Percentiles rank a stretch among this genome's conserved stretches.
phyloP scores from a whole-genome alignment of 2,797 vertebrate species.

The Xiphophorus birchmanni region DNA sequence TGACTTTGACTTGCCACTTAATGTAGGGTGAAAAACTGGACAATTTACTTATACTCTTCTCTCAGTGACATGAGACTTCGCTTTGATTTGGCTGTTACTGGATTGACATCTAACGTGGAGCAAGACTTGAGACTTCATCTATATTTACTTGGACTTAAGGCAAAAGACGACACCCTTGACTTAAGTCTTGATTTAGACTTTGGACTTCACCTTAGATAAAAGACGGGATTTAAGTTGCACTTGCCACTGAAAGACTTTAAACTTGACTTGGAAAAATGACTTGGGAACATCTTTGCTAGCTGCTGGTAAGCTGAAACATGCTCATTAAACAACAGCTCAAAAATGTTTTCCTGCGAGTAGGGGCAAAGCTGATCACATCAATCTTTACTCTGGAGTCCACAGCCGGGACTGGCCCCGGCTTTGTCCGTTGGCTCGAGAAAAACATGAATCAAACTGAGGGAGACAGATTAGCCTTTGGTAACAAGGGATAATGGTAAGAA shows the following conservation, averaged over 20 bases:
- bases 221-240: not conserved
- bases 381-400: constrained; percentile 39
- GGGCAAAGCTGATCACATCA: constrained; percentile 55
- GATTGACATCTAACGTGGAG: not conserved
- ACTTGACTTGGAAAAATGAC: not conserved
- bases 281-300: constrained; percentile 1
- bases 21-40: not conserved
- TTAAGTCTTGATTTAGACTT: not conserved
- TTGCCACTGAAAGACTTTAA: not conserved
- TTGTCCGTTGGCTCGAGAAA: constrained; percentile 47
- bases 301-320: constrained; percentile 34
- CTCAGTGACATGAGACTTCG: not conserved
- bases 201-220: not conserved
- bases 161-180: not conserved
- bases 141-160: not conserved
- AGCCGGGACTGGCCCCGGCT: constrained; percentile 39
- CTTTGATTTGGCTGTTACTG: not conserved
- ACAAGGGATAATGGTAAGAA: constrained; percentile 65
- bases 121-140: not conserved
- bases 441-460: constrained; percentile 61
- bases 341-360: constrained; percentile 48
- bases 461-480: constrained; percentile 63
- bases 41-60: not conserved
- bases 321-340: constrained; percentile 46
- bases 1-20: not conserved